Evolutionary conservation across 2,113 vertebrate species (phyloP).

Genomic region (Erinaceus europaeus): DNA sequence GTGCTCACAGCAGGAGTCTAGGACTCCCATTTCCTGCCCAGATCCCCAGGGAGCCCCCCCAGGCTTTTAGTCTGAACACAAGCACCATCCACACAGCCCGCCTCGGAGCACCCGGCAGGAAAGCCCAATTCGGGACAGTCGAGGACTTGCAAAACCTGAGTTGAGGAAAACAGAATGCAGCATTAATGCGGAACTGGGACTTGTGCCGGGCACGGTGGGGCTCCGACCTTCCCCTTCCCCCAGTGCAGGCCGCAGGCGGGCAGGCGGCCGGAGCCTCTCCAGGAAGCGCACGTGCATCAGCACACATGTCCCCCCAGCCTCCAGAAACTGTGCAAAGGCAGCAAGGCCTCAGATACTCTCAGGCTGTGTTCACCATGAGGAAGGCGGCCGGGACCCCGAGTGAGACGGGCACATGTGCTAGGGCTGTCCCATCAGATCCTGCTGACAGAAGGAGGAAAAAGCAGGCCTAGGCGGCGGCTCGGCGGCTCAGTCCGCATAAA

Average conservation of each 20-base stretch:
- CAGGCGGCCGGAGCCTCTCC: too few relatives aligned
- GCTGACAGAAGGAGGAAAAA: too few relatives aligned
- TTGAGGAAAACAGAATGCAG: constrained; percentile 54
- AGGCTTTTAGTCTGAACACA: constrained; percentile 34
- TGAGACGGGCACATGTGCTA: background rate
- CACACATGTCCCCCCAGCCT: background rate
- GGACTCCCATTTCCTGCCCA: constrained; percentile 4
- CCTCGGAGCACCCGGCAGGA: constrained; percentile 41
- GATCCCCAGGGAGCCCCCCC: background rate
- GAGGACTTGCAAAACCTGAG: constrained; percentile 42
- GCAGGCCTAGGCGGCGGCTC: too few relatives aligned
- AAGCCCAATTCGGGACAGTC: constrained; percentile 29
- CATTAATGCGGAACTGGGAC: constrained; percentile 42
- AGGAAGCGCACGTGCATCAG: background rate
- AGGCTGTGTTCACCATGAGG: too few relatives aligned
- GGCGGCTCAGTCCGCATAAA: too few relatives aligned
- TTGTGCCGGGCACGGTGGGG: background rate
- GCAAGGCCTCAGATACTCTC: background rate
- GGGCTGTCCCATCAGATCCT: background rate
- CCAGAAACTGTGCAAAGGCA: too few relatives aligned
- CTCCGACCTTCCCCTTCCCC: background rate
- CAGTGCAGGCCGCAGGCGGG: too few relatives aligned
- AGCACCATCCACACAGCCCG: constrained; percentile 49
- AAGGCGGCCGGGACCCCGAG: too few relatives aligned
- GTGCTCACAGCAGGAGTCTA: background rate